Evolutionary conservation across 2,113 vertebrate species (phyloP), one percentile per base, ranked within the genome.

Genomic region (Todiramphus chloris): DNA sequence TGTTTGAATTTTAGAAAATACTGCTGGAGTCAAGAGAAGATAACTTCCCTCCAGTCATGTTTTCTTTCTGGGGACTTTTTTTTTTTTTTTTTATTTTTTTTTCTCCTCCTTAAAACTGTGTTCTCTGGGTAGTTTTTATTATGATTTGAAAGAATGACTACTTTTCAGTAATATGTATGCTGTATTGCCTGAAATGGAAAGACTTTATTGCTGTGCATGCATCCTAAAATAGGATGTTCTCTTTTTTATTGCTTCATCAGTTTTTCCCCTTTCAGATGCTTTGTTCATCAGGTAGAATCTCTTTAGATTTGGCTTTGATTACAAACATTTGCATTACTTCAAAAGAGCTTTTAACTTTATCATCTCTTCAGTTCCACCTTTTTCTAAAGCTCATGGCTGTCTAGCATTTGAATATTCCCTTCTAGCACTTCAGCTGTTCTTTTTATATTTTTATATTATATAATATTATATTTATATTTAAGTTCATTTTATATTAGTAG

Each of bases 101-200:
- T 55, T 43, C 74, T 43, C 58, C 56, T 53, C 80, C 90, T 83
- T 81, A 80, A 92, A 96, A 88, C 83, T 90, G 59, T 96, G 58
- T 94, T 92, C 85, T 96, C 31, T 91, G 35, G 24, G 86, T 90
- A 93, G 94, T 94, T 96, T 96, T 96, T 97, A 95, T 97, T 96
- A 91, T 88, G 78, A 86, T 96, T 97, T 93, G 70, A 90, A 83
- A 94, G 89, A 91, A 93, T 75, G 67, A 60, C 90, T 90, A 51
- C 69, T 88, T 96, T 83, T 88, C 59, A 95, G 87, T 96, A 77
- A 83, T 90, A 69, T 80, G 82, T 80, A 80, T 77, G 37, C 19
- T 80, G 43, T 96, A 94, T 92, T 93, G 84, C 85, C 87, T 85
- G 91, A 81, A 89, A 83, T 83, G 19, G 92, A 95, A 94, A 77